Evolutionary conservation across 2,888 invertebrate species (phyloP).

Genomic region (Leptinotarsa haldemani): DNA sequence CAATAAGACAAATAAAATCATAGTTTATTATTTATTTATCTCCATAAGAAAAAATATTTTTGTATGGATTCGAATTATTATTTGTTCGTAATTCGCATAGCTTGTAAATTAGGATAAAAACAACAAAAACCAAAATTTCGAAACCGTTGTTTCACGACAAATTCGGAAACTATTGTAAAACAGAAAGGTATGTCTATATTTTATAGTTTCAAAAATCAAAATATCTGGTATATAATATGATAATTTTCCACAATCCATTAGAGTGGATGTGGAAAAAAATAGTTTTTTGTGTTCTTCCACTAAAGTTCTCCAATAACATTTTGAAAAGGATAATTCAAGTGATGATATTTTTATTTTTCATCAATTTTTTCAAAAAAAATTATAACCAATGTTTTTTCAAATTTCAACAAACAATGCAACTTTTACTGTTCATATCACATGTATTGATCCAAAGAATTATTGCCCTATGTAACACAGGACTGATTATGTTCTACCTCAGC

Average conservation of each 20-base stretch:
- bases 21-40: slow-evolving; percentile 38
- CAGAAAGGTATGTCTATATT: not conserved
- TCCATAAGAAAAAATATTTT: slow-evolving; percentile 19
- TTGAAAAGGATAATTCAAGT: too few species aligned
- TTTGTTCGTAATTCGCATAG: not conserved
- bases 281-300: too few species aligned
- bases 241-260: too few species aligned
- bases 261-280: too few species aligned
- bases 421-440: slow-evolving; percentile 26
- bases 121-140: too few species aligned
- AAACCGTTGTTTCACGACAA: too few species aligned
- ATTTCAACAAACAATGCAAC: not conserved
- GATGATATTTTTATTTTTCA: too few species aligned
- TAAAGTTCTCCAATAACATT: too few species aligned
- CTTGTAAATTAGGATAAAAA: not conserved
- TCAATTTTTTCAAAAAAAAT: too few species aligned
- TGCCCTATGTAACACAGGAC: slow-evolving; percentile 61
- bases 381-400: too few species aligned
- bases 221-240: too few species aligned
- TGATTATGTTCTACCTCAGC: slow-evolving; percentile 66
- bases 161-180: not conserved
- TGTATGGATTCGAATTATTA: slow-evolving; percentile 33
- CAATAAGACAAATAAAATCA: slow-evolving; percentile 24
- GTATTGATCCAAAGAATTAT: slow-evolving; percentile 53
- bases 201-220: too few species aligned